Percentiles rank a stretch among this genome's conserved stretches.
Conservation (phyloP, 2,888 invertebrate species). For the Drosophila subquinaria region DNA sequence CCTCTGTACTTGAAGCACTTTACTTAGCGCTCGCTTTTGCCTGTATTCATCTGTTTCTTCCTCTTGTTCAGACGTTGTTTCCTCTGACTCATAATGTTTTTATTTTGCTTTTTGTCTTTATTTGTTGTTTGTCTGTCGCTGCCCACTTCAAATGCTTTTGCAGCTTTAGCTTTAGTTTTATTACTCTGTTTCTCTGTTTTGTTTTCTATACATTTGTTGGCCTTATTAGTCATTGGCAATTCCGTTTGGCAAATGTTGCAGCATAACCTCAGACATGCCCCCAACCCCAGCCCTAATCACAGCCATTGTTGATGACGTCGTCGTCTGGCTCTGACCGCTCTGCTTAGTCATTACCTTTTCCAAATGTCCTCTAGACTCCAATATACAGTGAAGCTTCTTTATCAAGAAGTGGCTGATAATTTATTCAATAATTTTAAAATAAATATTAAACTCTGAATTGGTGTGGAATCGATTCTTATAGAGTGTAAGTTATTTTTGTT, state of each 20-base stretch:
- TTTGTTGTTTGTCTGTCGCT: constrained; percentile 51
- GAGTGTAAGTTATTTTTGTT: not conserved
- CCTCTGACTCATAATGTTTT: constrained; percentile 45
- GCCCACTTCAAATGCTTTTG: constrained; percentile 52
- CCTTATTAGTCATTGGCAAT: constrained; percentile 68
- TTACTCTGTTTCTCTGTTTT: constrained; percentile 12
- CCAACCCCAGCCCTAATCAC: constrained; percentile 11
- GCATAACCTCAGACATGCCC: constrained; percentile 33
- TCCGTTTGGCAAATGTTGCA: constrained; percentile 56
- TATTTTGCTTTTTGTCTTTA: constrained; percentile 17
- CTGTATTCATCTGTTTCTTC: constrained; percentile 15
- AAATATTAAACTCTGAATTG: not conserved
- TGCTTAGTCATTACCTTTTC: constrained; percentile 12
- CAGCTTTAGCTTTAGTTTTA: constrained; percentile 31
- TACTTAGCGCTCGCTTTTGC: constrained; percentile 13
- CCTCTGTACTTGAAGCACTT: constrained; percentile 37
- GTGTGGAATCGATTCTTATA: not conserved
- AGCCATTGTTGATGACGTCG: constrained; percentile 18
- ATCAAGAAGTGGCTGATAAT: not conserved
- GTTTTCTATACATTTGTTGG: constrained; percentile 41
- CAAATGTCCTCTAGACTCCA: constrained; percentile 9
- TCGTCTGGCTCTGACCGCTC: constrained; percentile 15
- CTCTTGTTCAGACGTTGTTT: constrained; percentile 14
- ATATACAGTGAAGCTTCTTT: not conserved
- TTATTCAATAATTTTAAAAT: not conserved